Base-by-base conservation (phyloP, 2,888 invertebrate species). In the Melanotus villosus region DNA sequence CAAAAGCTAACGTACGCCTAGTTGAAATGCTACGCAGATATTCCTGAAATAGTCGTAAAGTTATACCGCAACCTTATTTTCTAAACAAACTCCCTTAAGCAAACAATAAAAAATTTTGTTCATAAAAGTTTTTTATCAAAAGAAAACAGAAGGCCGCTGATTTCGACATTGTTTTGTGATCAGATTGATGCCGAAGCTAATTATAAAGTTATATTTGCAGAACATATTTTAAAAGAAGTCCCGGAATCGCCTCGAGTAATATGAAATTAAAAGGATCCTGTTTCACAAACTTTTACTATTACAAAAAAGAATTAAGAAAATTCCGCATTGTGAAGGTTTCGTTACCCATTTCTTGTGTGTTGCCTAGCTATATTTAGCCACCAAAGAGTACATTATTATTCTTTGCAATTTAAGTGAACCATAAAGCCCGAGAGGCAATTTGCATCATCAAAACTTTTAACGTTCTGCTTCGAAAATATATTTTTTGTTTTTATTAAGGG, bases 161-260 rank as follows among this genome's bases (percentile, higher is more conserved):
- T 56, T 36, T 56, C 32, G 12, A 14, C 16, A 23, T 47, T 16
- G 12, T 32, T 30, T 4, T 16, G 18, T 52, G 26, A 45, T 64
- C 41, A 23, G 18, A 43, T 54, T 38, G 57, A 65, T 56, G 18
- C 10, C 41, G 19, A 18, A 57, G 65, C 18, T 65, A 65, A 65
- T 65, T 65, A 65, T 45, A 57, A 65, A 65, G 65, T 65, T 64
- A 41, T 64, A 64, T 64, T 64, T 56, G 47, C 26, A 36, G 23
- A 14, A 56, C 30, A 59, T 50, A 26, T 47, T 58, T 57, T 59
- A 12, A 21, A 58, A 66, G 14, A 66, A 66, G 30, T 41, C 47
- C n/a, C 19, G 57, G 59, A 59, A 50, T 26, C 41, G 65, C 65
- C 47, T 50, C 0, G 5, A 66, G 65, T 34, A 58, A 58, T 41